These are phyloP conservation scores for Agrilus mali DNA, from an alignment of 2,888 invertebrate genomes.

Conservation along the genomic window DNA sequence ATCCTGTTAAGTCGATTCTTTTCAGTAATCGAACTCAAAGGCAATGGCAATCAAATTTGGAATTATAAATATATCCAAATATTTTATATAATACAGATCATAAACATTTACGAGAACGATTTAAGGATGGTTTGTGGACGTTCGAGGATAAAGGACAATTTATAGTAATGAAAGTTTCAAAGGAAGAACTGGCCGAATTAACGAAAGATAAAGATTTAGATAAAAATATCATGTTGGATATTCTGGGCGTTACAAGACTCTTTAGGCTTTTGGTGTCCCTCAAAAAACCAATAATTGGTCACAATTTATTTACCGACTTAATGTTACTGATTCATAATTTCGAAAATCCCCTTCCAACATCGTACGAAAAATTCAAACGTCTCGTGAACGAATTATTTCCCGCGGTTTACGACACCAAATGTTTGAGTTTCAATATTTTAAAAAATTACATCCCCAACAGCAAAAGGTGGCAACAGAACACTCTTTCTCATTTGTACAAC, in stretches of 20 bases:
- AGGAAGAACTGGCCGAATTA: constrained; percentile 22
- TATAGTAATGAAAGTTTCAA: constrained; percentile 27
- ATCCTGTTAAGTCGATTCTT: too few relatives aligned
- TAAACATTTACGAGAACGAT: constrained; percentile 42
- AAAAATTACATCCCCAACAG: constrained; percentile 22
- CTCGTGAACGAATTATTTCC: constrained; percentile 51
- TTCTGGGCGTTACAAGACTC: constrained; percentile 55
- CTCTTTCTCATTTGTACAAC: constrained; percentile 43
- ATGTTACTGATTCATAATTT: constrained; percentile 61
- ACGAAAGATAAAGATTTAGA: constrained; percentile 33
- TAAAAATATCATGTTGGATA: constrained; percentile 36
- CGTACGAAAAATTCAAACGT: constrained; percentile 51
- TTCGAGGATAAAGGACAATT: constrained; percentile 25
- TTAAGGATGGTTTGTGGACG: constrained; percentile 31
- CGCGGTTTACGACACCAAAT: constrained; percentile 60
- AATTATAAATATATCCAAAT: too few relatives aligned
- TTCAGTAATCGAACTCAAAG: too few relatives aligned
- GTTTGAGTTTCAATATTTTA: constrained; percentile 45
- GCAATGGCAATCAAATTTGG: too few relatives aligned
- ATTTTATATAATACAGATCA: constrained; percentile 47
- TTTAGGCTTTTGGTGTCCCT: constrained; percentile 44
- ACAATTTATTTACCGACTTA: constrained; percentile 60
- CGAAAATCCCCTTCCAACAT: constrained; percentile 52
- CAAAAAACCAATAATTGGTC: constrained; percentile 62
- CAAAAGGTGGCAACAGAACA: constrained; percentile 41